These are phyloP conservation scores for Leucophenga maculata DNA, from an alignment of 2,888 invertebrate species.

Conservation along the genomic window DNA sequence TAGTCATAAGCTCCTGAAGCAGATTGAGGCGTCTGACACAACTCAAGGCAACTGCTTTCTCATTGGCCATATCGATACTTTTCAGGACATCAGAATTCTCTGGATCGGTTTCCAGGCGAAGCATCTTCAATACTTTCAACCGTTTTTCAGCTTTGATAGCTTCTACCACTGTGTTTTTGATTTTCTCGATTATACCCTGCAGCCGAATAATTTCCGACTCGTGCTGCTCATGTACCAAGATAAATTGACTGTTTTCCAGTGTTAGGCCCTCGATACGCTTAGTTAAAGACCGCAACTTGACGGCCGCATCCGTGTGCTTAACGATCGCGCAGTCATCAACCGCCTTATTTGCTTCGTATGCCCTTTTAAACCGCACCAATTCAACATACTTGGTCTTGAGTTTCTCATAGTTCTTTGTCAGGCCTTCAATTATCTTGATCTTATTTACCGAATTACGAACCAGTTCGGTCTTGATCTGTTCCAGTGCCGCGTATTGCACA, in stretches of 20 bases:
- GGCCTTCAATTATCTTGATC: conserved; percentile 76
- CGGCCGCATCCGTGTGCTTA: conserved; percentile 70
- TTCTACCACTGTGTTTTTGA: conserved; percentile 75
- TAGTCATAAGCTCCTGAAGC: conserved; percentile 72
- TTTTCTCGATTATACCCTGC: conserved; percentile 75
- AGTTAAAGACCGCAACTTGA: conserved; percentile 73
- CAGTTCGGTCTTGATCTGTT: conserved; percentile 74
- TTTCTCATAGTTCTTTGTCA: conserved; percentile 75
- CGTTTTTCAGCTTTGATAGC: conserved; percentile 71
- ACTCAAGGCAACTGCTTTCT: conserved; percentile 58
- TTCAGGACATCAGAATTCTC: neutral
- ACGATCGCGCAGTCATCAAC: conserved; percentile 64
- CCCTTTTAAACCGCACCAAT: conserved; percentile 69
- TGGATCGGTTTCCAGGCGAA: conserved; percentile 39
- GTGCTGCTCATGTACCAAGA: conserved; percentile 70
- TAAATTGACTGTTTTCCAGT: conserved; percentile 52
- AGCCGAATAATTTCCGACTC: conserved; percentile 74
- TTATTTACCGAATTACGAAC: conserved; percentile 73
- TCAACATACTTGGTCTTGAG: conserved; percentile 72
- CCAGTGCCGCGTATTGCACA: conserved; percentile 70
- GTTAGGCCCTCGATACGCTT: conserved; percentile 56
- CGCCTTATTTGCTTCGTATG: conserved; percentile 69
- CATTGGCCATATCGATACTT: neutral
- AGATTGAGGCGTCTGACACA: conserved; percentile 75
- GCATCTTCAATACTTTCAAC: conserved; percentile 48